These are phyloP conservation scores for Clarias batrachus DNA, from an alignment of 2,113 vertebrate genomes.

Conservation along the genomic window DNA sequence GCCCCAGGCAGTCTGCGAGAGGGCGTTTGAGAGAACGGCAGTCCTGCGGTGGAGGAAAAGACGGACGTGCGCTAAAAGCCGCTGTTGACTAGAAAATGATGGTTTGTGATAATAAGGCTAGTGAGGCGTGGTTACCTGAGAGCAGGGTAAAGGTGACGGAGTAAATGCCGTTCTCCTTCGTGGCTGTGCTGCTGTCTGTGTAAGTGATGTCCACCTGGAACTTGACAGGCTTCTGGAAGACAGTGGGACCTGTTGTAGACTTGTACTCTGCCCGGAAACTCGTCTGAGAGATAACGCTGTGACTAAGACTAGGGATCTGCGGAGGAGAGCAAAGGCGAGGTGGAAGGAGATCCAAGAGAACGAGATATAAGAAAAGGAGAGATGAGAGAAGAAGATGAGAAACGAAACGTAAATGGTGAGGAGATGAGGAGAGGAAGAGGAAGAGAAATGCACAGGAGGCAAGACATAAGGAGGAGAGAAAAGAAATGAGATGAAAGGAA, in stretches of 20 bases:
- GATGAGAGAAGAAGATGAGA: neutral
- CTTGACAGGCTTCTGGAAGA: conserved; percentile 99
- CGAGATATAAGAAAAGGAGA: neutral
- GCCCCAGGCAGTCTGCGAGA: neutral
- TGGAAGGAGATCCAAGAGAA: neutral
- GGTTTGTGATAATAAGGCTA: neutral
- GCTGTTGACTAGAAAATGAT: neutral
- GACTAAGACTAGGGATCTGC: conserved; percentile 97
- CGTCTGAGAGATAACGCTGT: conserved; percentile 98
- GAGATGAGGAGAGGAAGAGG: neutral
- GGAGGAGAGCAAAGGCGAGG: neutral
- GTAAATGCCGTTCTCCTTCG: conserved; percentile 97
- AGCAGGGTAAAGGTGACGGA: conserved; percentile 98
- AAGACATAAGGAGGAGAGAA: neutral
- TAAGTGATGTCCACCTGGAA: conserved; percentile 99
- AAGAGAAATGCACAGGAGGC: neutral
- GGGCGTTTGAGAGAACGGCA: neutral
- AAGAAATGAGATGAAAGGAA: neutral
- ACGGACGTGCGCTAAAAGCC: neutral
- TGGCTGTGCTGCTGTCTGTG: conserved; percentile 89
- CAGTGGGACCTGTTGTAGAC: conserved; percentile 92
- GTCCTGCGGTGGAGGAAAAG: neutral
- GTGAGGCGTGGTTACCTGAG: conserved; percentile 80
- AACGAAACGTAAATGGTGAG: neutral
- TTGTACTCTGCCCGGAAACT: conserved; percentile 99